Conservation (phyloP, 1,140 invertebrate genomes). For the Eciton burchellii region DNA sequence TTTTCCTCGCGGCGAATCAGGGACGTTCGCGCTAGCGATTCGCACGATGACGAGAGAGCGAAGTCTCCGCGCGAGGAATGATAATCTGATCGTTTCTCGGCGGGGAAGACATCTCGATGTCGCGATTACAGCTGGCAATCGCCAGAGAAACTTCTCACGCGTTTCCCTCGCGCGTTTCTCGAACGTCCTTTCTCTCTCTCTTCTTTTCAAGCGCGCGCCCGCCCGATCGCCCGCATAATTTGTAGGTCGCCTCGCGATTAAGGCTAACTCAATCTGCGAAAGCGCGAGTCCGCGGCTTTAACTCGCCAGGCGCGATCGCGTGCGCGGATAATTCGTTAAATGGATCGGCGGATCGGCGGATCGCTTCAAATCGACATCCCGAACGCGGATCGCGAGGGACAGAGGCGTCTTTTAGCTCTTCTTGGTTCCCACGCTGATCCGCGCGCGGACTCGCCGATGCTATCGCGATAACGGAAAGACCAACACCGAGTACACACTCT, state of each 20-base stretch:
- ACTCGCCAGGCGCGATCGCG: conserved; percentile 47
- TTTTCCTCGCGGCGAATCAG: no score
- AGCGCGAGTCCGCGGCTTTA: conserved; percentile 40
- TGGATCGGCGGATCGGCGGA: conserved; percentile 35
- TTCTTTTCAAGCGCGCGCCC: background rate
- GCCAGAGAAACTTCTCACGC: background rate
- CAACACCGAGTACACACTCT: no score
- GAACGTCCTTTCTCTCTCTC: conserved; percentile 5
- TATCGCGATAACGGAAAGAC: conserved; percentile 8
- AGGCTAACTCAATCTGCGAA: conserved; percentile 73
- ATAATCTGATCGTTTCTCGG: no score
- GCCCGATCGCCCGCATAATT: conserved; percentile 69
- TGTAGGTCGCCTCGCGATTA: conserved; percentile 74
- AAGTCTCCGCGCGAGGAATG: no score
- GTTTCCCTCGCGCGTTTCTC: background rate
- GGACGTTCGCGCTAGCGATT: no score
- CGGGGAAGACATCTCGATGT: no score
- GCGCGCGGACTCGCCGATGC: background rate
- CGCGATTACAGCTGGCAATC: no score
- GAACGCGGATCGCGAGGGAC: conserved; percentile 19
- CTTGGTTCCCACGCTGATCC: background rate
- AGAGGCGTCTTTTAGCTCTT: conserved; percentile 42
- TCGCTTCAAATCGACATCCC: conserved; percentile 17
- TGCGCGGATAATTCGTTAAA: conserved; percentile 63
- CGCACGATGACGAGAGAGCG: no score